Evolutionary conservation across 2,113 vertebrate genomes (phyloP), one percentile per base, ranked within the genome.

Genomic region (Anarrhichthys ocellatus): DNA sequence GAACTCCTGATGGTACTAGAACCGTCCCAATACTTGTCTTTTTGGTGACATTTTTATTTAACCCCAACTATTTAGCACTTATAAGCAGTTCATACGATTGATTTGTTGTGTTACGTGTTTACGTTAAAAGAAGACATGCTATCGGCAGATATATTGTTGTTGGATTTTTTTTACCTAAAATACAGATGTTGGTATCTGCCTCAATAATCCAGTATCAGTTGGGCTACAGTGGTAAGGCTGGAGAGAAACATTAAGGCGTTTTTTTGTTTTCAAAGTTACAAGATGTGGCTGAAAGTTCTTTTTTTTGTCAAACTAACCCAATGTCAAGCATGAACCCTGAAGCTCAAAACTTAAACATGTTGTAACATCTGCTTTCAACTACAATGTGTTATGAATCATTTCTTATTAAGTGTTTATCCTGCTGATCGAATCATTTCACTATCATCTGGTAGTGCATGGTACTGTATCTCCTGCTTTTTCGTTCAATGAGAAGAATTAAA

Each of bases 401-500:
- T 34, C 17, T 62, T 27, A 22, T 62, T 27, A 22, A 38, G 62
- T 38, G 34, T 64, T 64, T n/a, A 64, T 48, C 20, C 50, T 54
- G 50, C 50, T n/a, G 20, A 50, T 72, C 9, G 17, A 58, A 78
- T 62, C 18, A 32, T 48, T 54, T 52, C 11, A 71, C 7, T 50
- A 54, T 61, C n/a, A 50, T 61, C 46, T 44, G 71, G 24, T 42
- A 20, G 52, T 63, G 20, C 44, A 34, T 29, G n/a, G 65, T 24
- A 13, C 8, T 40, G 8, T 9, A 24, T 36, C 4, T 27, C 17
- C 20, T 13, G 24, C 5, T 65, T 64, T 11, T 81, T 73, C 54
- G 17, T 73, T 52, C 52, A 54, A n/a, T 78, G 58, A 64, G 59
- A 50, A 32, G 6, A 68, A 58, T 50, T 46, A 46, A 38, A 62